Evolutionary conservation across 2,113 vertebrate species (phyloP), one percentile per base, ranked within the genome.

Genomic region (Damaliscus lunatus): DNA sequence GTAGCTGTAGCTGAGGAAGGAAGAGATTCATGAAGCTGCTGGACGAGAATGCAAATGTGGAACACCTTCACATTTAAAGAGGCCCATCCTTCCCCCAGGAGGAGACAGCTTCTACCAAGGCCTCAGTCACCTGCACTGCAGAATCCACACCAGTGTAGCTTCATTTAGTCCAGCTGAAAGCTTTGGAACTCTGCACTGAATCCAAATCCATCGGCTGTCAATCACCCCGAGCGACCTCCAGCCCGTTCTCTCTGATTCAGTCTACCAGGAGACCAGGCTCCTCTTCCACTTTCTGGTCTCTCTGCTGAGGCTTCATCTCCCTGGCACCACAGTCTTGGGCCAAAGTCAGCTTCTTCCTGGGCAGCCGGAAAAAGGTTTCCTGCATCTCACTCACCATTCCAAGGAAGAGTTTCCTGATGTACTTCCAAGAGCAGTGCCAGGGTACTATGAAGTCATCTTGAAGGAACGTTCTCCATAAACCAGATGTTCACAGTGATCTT

Each of bases 401-500:
- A 67, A 74, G 36, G 46, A 71, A 92, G 81, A 59, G 13, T 36
- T 78, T 96, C 89, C 83, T 9, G 46, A 55, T 15, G 15, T 17
- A 71, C n/a, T 94, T 95, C 62, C 62, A 43, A 82, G n/a, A 96
- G 25, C 13, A 67, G 59, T 21, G 25, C 53, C 8, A 31, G 88
- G 50, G 60, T 40, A 46, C 55, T 78, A 27, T 15, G 59, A 81
- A 71, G 94, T 48, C 60, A 43, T 91, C 77, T 94, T 43, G 67
- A 71, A 82, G 88, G 91, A 97, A 89, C 52, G 3, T n/a, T 89
- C 62, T 97, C 40, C 71, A 59, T 14, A 40, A 74, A 52, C 46
- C 67, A 50, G 52, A 62, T 52, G 53, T 90, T 96, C 94, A 96
- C 86, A 96, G 93, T 91, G 85, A 94, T 96, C 97, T 93, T 97